Conservation (phyloP, 1,140 invertebrate species). For the Neotoxoptera formosana region DNA sequence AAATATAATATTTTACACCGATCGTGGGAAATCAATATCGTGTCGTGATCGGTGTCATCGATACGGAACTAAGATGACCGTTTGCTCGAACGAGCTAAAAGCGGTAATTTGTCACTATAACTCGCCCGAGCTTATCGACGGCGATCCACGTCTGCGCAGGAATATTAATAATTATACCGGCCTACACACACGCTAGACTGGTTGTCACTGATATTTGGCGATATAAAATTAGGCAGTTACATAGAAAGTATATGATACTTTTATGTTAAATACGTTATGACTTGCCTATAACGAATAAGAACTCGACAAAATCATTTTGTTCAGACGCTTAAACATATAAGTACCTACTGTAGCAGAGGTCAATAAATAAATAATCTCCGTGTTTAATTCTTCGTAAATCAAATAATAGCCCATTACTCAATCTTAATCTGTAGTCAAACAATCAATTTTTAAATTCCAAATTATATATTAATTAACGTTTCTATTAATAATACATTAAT, state of each 20-base stretch:
- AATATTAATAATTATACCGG: constrained; percentile 32
- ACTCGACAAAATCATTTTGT: not conserved
- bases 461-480: not conserved
- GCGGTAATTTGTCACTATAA: constrained; percentile 40
- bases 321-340: not conserved
- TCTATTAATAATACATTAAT: not conserved
- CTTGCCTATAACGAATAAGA: not conserved
- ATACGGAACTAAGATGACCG: not conserved
- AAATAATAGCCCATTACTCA: not conserved
- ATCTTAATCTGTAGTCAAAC: not conserved
- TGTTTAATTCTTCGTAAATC: not conserved
- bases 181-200: not conserved
- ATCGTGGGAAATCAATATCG: constrained; percentile 32
- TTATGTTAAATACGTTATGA: not conserved
- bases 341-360: not conserved
- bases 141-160: not conserved
- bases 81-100: constrained; percentile 20
- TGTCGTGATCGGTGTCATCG: not conserved
- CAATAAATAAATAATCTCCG: not conserved
- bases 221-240: not conserved
- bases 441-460: not conserved
- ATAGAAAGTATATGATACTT: not conserved
- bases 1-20: not conserved
- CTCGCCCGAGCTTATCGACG: not conserved
- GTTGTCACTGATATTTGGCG: constrained; percentile 32